These are phyloP conservation scores for Spilogale gracilis DNA, from an alignment of 2,113 vertebrate genomes.

Conservation along the genomic window DNA sequence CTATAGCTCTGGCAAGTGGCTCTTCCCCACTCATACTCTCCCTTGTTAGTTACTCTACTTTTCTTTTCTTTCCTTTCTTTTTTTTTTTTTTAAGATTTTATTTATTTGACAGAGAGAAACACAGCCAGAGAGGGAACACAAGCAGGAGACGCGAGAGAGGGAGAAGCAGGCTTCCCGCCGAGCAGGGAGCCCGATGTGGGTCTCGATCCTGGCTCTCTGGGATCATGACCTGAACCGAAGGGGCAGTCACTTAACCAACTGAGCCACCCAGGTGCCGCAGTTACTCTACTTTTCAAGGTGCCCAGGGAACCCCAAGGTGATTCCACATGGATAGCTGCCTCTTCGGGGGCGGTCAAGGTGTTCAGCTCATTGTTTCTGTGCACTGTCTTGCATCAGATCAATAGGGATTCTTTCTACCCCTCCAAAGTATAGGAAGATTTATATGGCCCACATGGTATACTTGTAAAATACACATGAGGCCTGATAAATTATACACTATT, in stretches of 20 bases:
- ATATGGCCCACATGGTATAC: conserved; percentile 22
- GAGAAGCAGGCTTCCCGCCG: too few relatives aligned
- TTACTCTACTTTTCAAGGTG: not conserved
- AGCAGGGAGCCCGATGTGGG: too few relatives aligned
- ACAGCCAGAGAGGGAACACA: too few relatives aligned
- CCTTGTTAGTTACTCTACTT: not conserved
- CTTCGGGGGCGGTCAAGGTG: not conserved
- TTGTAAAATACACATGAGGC: conserved; percentile 66
- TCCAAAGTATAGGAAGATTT: conserved; percentile 56
- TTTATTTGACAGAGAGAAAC: too few relatives aligned
- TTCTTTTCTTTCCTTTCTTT: not conserved
- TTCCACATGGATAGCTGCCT: not conserved
- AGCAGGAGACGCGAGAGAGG: too few relatives aligned
- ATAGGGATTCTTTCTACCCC: not conserved
- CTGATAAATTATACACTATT: conserved; percentile 73
- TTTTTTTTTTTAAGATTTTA: too few relatives aligned
- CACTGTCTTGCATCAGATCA: conserved; percentile 20
- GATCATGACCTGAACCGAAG: too few relatives aligned
- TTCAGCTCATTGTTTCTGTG: not conserved
- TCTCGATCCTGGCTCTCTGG: too few relatives aligned
- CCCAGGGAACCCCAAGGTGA: not conserved
- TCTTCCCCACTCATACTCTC: not conserved
- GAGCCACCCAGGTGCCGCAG: too few relatives aligned
- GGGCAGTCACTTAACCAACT: too few relatives aligned
- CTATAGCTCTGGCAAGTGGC: not conserved